A percentile compares a stretch with the other conserved stretches of the same genome.
Evolutionary conservation across 2,113 vertebrate species (phyloP).

Genomic region (Athene noctua): DNA sequence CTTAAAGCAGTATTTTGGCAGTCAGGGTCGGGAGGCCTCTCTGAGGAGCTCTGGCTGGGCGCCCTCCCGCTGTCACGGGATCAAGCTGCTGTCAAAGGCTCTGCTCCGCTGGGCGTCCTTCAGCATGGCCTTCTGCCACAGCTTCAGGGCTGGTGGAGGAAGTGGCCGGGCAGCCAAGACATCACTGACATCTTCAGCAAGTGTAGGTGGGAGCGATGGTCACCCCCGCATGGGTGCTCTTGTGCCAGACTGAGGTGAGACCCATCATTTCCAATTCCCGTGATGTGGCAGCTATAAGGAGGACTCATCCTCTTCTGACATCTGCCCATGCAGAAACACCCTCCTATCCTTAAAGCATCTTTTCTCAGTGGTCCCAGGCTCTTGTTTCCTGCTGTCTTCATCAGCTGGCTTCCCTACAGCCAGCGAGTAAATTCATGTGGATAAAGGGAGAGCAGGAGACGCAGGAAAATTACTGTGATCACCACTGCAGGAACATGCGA

Average conservation of each 20-base stretch:
- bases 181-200: neutral
- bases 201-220: neutral
- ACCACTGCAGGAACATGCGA: neutral
- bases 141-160: neutral
- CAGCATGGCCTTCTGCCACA: neutral
- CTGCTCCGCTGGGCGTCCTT: neutral
- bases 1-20: conserved; percentile 54
- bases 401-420: neutral
- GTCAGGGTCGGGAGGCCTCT: conserved; percentile 47
- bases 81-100: neutral
- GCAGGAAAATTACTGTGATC: neutral
- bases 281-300: neutral
- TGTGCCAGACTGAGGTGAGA: neutral
- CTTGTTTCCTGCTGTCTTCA: neutral
- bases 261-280: fast-evolving
- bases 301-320: neutral
- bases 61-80: neutral
- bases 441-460: neutral
- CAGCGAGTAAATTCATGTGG: neutral
- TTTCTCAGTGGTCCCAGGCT: neutral
- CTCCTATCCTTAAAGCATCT: neutral
- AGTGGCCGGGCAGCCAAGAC: fast-evolving
- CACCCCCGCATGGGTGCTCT: neutral
- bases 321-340: neutral
- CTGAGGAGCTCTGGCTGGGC: neutral